These are phyloP conservation scores for Pocillopora grandis DNA, from an alignment of 92 coral and sea anemone genomes.

Conservation along the genomic window DNA sequence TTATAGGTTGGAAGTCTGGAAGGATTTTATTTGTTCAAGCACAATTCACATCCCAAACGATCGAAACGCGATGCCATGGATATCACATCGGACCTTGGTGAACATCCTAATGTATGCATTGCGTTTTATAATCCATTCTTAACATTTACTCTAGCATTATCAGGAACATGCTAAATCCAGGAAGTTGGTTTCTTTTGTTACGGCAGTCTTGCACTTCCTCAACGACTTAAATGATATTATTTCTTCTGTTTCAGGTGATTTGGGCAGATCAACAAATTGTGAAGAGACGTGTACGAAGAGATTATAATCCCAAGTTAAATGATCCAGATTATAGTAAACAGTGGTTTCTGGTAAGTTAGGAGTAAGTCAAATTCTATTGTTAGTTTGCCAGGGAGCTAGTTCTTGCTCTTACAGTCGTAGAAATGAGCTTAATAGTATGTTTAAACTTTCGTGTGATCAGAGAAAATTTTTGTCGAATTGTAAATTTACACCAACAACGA, in stretches of 20 bases:
- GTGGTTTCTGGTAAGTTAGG: slow-evolving; percentile 89
- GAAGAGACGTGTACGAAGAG: slow-evolving; percentile 85
- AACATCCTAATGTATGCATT: slow-evolving; percentile 48
- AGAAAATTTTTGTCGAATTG: no score
- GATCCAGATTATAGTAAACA: slow-evolving; percentile 80
- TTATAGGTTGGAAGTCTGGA: slow-evolving; percentile 87
- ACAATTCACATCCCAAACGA: slow-evolving; percentile 79
- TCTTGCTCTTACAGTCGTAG: neutral
- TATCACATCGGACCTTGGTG: slow-evolving; percentile 55
- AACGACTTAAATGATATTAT: neutral
- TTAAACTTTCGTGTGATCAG: no score
- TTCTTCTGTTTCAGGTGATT: slow-evolving; percentile 59
- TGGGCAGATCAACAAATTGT: slow-evolving; percentile 94
- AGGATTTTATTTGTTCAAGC: slow-evolving; percentile 81
- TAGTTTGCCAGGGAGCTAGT: neutral
- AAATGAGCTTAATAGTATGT: neutral
- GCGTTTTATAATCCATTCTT: neutral
- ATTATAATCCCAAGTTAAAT: slow-evolving; percentile 32
- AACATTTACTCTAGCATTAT: neutral
- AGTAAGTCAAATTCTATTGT: slow-evolving; percentile 19
- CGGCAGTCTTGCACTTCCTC: neutral
- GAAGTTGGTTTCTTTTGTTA: neutral
- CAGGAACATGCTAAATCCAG: neutral
- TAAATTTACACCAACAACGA: no score
- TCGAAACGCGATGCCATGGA: slow-evolving; percentile 76